phyloP scores from a whole-genome alignment of 2,797 vertebrate species.

The Rhinogobio ventralis region DNA sequence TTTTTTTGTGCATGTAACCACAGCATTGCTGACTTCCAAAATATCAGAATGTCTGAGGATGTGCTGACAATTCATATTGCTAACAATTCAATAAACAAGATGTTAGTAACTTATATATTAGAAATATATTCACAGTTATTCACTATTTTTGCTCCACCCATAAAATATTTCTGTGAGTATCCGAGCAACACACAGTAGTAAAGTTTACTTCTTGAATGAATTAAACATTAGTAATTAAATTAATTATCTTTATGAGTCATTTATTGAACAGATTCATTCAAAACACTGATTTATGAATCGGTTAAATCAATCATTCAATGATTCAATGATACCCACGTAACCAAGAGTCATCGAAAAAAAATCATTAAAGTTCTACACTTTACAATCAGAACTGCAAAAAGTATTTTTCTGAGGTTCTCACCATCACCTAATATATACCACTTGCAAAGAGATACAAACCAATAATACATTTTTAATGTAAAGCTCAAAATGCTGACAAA shows the following conservation, averaged over 20 bases:
- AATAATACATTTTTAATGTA: neutral
- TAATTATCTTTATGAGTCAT: neutral
- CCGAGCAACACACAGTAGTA: neutral
- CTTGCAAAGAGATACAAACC: conserved; percentile 24
- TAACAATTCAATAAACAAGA: neutral
- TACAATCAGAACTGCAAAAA: neutral
- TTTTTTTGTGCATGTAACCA: neutral
- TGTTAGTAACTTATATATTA: neutral
- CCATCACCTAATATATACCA: neutral
- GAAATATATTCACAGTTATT: neutral
- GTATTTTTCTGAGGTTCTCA: neutral
- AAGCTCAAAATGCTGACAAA: conserved; percentile 30
- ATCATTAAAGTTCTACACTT: neutral
- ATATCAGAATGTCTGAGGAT: neutral
- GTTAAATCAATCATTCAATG: neutral
- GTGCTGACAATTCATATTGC: neutral
- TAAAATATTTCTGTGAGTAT: neutral
- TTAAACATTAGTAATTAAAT: neutral
- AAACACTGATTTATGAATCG: neutral
- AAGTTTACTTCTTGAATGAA: neutral
- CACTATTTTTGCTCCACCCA: neutral
- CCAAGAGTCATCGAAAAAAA: neutral
- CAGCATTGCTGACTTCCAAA: neutral
- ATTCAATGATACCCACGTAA: neutral
- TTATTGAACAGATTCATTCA: neutral